Percentiles rank a stretch among this genome's conserved stretches.
Evolutionary conservation across 2,113 vertebrate genomes (phyloP).

Genomic region (Thinocorus orbignyianus): DNA sequence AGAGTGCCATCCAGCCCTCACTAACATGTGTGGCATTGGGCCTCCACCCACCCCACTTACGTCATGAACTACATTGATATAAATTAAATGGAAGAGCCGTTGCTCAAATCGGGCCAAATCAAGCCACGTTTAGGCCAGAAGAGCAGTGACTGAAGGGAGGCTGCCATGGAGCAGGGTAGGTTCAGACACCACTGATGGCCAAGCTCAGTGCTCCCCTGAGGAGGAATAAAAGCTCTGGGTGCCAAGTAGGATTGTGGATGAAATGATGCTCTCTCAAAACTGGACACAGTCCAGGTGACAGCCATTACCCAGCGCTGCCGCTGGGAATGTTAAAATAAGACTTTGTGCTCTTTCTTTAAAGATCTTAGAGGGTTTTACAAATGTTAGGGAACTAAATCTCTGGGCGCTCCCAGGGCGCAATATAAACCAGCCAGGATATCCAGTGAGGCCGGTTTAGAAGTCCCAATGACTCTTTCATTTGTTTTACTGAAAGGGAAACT

Average conservation of each 20-base stretch:
- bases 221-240: background rate
- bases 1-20: background rate
- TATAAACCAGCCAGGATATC: background rate
- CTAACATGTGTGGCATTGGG: background rate
- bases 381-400: background rate
- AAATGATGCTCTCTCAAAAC: background rate
- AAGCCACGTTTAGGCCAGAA: background rate
- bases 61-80: background rate
- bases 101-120: background rate
- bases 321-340: background rate
- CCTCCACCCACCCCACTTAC: background rate
- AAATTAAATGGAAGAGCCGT: background rate
- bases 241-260: background rate
- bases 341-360: background rate
- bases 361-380: background rate
- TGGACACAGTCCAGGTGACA: background rate
- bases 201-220: background rate
- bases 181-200: background rate
- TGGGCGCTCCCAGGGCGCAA: background rate
- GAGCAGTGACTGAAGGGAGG: background rate
- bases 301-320: background rate
- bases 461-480: background rate
- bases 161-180: background rate
- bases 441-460: background rate
- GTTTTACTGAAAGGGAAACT: slow-evolving; percentile 11